Base-by-base conservation (phyloP, 2,888 invertebrate genomes). In the Cabera pusaria region DNA sequence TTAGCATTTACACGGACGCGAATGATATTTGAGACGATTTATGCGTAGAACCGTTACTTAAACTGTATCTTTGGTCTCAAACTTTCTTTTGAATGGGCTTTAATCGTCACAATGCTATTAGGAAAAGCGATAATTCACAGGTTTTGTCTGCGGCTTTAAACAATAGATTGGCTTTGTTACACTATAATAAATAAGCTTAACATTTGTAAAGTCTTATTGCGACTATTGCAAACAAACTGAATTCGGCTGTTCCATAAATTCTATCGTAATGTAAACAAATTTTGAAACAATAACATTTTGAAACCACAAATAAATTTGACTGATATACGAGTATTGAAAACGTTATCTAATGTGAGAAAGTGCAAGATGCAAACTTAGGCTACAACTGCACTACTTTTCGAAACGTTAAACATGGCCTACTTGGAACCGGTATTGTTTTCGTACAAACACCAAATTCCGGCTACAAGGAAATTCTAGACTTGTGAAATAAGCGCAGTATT, bases 41-140 rank as follows among this genome's bases (percentile, higher is more conserved):
- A 35, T 27, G 26, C 41, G 24, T 26, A 29, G 29, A 21, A 44
- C 64, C 56, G 64, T 65, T 61, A 57, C 21, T 22, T 16, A 34
- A 17, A 44, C 41, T 50, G 45, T 37, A 21, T 39, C 22, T 18
- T 19, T 14, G 11, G 8, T 41, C 11, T 12, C 17, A 25, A 12
- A 35, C 17, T 18, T 31, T 35, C 16, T 29, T 35, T 21, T 40
- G 17, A 24, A 23, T 12, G 23, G 25, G 10, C 19, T 22, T 24
- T 19, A 22, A 21, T 21, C 33, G 43, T 34, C 37, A 37, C 21
- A 33, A 23, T 10, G n/a, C 14, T 18, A 18, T 32, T 32, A 32
- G 21, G 12, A 25, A 18, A 18, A 38, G 26, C 16, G 21, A 20
- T 21, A 32, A 10, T 9, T 27, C 23, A 21, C 17, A 25, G 28